Base-by-base conservation (phyloP, 2,797 vertebrate species). In the Artibeus lituratus region DNA sequence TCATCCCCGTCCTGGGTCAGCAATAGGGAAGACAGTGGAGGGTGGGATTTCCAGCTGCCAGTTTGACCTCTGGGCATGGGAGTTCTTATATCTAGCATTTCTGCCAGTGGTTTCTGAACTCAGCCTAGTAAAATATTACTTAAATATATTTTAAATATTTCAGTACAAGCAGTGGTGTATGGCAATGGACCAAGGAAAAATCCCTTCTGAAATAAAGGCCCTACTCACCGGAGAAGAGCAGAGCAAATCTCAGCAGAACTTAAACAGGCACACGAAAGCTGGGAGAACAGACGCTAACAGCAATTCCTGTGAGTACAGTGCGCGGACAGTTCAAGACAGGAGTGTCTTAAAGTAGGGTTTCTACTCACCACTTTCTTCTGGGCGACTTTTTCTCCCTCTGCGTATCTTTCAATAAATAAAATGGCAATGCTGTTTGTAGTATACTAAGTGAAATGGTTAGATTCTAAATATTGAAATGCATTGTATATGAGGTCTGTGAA, bases 81-180 rank as follows among this genome's bases (percentile, higher is more conserved):
- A 70, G n/a, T 70, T 80, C 57, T 51, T 78, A 15, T 19, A 9
- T 94, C 39, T 69, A 51, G 74, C 53, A 91, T 93, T 94, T 91
- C 74, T 78, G 42, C 32, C 26, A 65, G 37, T 92, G 35, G 42
- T 44, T 83, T 12, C 22, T 89, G 51, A 74, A 73, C 32, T 87
- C 51, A 72, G 65, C 88, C 19, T 47, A n/a, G 16, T 92, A 91
- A 70, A 57, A 11, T 76, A 94, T 82, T 82, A 32, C 83, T 87
- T 84, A 70, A 49, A 32, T 89, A 29, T 96, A 47, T 94, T 97
- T 97, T 97, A 93, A 92, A 3, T 97, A 44, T 98, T 98, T 97
- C 98, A 99, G 99, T 99, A 99, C 98, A 99, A 99, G 97, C 99
- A 99, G 98, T 99, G 99, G 99, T 99, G 99, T 94, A 98, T 99